phyloP scores from a whole-genome alignment of 1,140 invertebrate genomes.

The Orchestia grillus region DNA sequence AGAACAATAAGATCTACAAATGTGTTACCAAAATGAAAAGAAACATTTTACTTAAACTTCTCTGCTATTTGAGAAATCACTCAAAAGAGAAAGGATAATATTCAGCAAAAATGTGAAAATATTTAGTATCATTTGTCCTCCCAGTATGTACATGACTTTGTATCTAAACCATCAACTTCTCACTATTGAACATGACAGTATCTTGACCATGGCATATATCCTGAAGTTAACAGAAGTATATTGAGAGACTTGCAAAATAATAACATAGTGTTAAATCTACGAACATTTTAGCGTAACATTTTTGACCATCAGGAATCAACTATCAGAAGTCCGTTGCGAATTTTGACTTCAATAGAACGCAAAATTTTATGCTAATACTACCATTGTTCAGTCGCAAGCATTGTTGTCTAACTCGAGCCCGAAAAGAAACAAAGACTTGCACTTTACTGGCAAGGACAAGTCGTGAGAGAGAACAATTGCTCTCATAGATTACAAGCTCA shows the following conservation, averaged over 20 bases:
- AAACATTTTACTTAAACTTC: background rate
- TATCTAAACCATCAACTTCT: too few relatives aligned
- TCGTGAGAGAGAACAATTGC: background rate
- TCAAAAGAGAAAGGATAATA: too few relatives aligned
- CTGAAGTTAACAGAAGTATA: too few relatives aligned
- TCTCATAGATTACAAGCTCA: too few relatives aligned
- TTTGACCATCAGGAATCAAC: background rate
- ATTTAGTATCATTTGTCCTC: too few relatives aligned
- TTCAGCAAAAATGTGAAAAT: too few relatives aligned
- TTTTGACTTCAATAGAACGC: background rate
- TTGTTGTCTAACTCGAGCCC: background rate
- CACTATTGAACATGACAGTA: too few relatives aligned
- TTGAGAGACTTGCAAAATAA: too few relatives aligned
- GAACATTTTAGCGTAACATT: background rate
- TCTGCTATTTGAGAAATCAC: too few relatives aligned
- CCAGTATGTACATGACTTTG: too few relatives aligned
- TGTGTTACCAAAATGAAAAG: background rate
- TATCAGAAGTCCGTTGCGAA: background rate
- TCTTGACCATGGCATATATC: too few relatives aligned
- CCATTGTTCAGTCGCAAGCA: background rate
- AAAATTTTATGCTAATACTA: background rate
- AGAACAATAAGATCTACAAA: background rate
- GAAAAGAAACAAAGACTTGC: background rate
- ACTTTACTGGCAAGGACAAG: background rate
- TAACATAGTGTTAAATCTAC: background rate